Evolutionary conservation across 1,140 invertebrate genomes (phyloP).

Genomic region (Calycopis cecrops): DNA sequence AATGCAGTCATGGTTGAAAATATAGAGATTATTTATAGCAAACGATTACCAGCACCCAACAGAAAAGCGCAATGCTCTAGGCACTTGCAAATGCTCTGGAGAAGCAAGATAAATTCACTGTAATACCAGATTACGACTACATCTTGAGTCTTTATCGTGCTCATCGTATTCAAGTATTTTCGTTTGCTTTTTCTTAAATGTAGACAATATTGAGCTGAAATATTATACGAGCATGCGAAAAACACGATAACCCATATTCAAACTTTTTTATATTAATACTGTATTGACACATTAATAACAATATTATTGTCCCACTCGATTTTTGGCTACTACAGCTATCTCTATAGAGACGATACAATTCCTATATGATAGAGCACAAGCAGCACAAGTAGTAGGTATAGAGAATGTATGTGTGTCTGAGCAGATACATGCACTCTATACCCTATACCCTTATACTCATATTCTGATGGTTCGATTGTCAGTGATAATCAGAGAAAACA

Average conservation of each 20-base stretch:
- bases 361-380: no score
- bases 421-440: no score
- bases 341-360: no score
- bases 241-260: neutral
- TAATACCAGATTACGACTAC: conserved; percentile 3
- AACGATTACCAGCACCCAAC: conserved; percentile 3
- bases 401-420: no score
- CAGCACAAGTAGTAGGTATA: no score
- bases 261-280: no score
- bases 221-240: neutral
- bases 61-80: neutral
- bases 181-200: neutral
- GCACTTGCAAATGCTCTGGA: conserved; percentile 1
- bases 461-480: no score
- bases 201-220: neutral
- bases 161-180: conserved; percentile 1
- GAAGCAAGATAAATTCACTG: neutral
- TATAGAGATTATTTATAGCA: neutral
- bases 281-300: no score
- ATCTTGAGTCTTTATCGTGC: neutral
- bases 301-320: no score
- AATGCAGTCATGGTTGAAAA: neutral
- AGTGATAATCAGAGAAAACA: no score
- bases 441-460: no score
- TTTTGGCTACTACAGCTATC: no score